Evolutionary conservation across 2,888 invertebrate genomes (phyloP).

Genomic region (Lepidonotus clava): DNA sequence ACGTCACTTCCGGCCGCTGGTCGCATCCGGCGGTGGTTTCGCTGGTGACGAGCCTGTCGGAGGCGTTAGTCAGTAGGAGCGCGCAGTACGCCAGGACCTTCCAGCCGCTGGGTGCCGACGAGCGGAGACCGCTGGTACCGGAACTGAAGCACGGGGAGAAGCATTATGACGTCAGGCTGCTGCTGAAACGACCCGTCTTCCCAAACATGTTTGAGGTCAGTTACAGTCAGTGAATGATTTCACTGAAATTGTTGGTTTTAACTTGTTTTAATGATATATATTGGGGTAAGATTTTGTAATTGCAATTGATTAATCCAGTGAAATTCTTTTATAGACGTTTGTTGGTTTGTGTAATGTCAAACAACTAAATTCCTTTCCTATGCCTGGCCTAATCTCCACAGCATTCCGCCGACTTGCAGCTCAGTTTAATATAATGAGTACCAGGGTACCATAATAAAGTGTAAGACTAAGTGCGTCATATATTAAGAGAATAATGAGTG

Average conservation of each 20-base stretch:
- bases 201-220: slow-evolving; percentile 29
- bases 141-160: neutral
- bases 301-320: neutral
- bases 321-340: no score
- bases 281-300: no score
- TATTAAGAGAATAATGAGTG: neutral
- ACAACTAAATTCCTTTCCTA: no score
- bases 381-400: no score
- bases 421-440: no score
- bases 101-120: neutral
- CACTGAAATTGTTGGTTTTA: neutral
- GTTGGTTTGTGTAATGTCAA: no score
- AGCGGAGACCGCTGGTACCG: neutral
- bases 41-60: neutral
- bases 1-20: neutral
- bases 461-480: no score
- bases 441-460: no score
- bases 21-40: neutral
- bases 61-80: neutral
- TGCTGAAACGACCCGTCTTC: neutral
- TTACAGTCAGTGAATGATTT: neutral
- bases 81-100: neutral
- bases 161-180: neutral
- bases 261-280: neutral
- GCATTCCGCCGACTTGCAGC: no score